Percentiles rank a stretch among this genome's conserved stretches.
Conservation (phyloP, 2,888 invertebrate genomes). For the Apodemia mormo region DNA sequence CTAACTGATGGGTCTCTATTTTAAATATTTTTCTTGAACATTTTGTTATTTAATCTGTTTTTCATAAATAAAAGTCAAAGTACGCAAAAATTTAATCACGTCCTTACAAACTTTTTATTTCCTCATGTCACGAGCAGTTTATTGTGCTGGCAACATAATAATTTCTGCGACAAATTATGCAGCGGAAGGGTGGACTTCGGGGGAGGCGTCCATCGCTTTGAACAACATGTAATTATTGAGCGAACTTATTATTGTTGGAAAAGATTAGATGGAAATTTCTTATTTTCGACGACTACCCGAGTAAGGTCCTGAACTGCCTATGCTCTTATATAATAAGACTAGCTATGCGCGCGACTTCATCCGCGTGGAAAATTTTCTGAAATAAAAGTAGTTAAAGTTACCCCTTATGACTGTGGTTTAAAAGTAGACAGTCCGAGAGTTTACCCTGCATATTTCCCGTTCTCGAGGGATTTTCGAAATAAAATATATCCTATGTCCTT, state of each 20-base stretch:
- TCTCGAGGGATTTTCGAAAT: too few species aligned
- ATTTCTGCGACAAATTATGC: slow-evolving; percentile 13
- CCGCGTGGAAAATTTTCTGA: too few species aligned
- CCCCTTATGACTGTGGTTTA: too few species aligned
- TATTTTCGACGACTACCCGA: background rate
- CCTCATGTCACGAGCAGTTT: slow-evolving; percentile 10
- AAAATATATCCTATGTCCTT: too few species aligned
- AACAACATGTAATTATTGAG: background rate
- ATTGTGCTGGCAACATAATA: slow-evolving; percentile 16
- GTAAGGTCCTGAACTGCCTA: background rate
- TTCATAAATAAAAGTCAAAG: background rate
- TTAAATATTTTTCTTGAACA: background rate
- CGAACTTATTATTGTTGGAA: too few species aligned
- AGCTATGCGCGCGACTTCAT: background rate
- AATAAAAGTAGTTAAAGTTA: too few species aligned
- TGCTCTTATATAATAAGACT: background rate
- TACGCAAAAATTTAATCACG: slow-evolving; percentile 3
- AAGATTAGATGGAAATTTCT: background rate
- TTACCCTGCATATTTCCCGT: too few species aligned
- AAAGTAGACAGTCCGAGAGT: too few species aligned
- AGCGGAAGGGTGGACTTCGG: background rate
- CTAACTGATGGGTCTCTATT: too few species aligned
- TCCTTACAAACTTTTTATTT: slow-evolving; percentile 3
- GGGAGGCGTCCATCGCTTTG: too few species aligned
- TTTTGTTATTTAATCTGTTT: background rate